These are phyloP conservation scores for Rhynchotus rufescens DNA, from an alignment of 2,797 vertebrate genomes.

Conservation along the genomic window DNA sequence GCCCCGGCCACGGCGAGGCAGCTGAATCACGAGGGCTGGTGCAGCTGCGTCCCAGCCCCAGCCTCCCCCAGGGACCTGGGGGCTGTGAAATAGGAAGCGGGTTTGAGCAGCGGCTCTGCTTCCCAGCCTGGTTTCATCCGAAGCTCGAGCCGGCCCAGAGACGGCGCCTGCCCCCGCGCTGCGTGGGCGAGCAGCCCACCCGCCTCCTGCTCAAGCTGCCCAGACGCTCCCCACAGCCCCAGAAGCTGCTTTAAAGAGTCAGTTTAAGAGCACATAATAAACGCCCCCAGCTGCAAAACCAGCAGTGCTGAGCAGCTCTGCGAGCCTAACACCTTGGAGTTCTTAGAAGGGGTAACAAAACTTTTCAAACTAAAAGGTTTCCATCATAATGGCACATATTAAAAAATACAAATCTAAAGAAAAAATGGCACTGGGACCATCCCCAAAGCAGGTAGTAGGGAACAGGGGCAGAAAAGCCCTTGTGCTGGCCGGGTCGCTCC, in stretches of 20 bases:
- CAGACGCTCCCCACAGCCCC: neutral
- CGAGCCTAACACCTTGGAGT: accelerated
- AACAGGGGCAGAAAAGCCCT: neutral
- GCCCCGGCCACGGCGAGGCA: neutral
- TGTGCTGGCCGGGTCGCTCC: neutral
- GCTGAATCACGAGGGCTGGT: neutral
- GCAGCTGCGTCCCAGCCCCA: neutral
- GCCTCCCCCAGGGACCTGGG: neutral
- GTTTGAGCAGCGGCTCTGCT: neutral
- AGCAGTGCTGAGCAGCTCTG: neutral
- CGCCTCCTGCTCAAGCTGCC: accelerated
- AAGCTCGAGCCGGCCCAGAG: neutral
- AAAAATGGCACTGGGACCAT: neutral
- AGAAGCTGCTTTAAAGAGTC: neutral
- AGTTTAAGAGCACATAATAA: neutral
- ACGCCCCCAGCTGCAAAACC: neutral
- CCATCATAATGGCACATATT: accelerated
- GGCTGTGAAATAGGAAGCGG: neutral
- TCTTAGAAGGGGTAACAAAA: neutral
- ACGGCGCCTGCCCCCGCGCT: accelerated
- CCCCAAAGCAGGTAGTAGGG: neutral
- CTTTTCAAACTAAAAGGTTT: neutral
- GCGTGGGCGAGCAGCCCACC: neutral
- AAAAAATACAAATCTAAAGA: neutral
- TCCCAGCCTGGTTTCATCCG: neutral